These are phyloP conservation scores for Caradrina clavipalpis DNA, from an alignment of 2,888 invertebrate species.

Conservation along the genomic window DNA sequence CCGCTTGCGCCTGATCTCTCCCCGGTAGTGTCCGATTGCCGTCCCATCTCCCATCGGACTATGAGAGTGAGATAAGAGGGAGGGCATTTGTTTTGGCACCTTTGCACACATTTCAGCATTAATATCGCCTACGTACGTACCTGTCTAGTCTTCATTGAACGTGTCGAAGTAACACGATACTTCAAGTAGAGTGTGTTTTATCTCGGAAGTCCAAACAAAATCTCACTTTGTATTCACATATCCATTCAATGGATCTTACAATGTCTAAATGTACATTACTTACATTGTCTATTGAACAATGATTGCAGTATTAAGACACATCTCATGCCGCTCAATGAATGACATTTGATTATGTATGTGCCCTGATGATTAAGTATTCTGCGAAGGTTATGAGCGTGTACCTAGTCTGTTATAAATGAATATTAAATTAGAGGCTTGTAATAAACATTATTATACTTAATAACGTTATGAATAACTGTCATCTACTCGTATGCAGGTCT, in stretches of 20 bases:
- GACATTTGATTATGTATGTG: slow-evolving; percentile 29
- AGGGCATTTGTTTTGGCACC: too few species aligned
- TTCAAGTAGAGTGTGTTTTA: slow-evolving; percentile 18
- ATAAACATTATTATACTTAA: not conserved
- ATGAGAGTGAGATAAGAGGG: too few species aligned
- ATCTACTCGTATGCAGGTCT: not conserved
- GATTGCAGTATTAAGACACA: slow-evolving; percentile 18
- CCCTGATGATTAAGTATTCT: slow-evolving; percentile 36
- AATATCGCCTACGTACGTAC: too few species aligned
- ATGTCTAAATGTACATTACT: slow-evolving; percentile 26
- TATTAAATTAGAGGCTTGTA: slow-evolving; percentile 8
- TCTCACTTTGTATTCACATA: slow-evolving; percentile 31
- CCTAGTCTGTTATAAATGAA: not conserved
- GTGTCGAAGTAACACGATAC: not conserved
- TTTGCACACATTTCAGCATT: too few species aligned
- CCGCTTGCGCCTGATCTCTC: too few species aligned
- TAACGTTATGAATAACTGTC: not conserved
- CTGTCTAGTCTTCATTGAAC: not conserved
- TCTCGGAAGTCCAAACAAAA: slow-evolving; percentile 13
- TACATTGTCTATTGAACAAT: slow-evolving; percentile 35
- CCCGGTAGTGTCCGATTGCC: too few species aligned
- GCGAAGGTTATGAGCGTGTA: slow-evolving; percentile 22
- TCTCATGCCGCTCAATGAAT: slow-evolving; percentile 13
- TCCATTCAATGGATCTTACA: slow-evolving; percentile 23
- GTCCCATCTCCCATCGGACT: too few species aligned